Conservation (phyloP, 2,888 invertebrate species). For the Gryllus longicercus region DNA sequence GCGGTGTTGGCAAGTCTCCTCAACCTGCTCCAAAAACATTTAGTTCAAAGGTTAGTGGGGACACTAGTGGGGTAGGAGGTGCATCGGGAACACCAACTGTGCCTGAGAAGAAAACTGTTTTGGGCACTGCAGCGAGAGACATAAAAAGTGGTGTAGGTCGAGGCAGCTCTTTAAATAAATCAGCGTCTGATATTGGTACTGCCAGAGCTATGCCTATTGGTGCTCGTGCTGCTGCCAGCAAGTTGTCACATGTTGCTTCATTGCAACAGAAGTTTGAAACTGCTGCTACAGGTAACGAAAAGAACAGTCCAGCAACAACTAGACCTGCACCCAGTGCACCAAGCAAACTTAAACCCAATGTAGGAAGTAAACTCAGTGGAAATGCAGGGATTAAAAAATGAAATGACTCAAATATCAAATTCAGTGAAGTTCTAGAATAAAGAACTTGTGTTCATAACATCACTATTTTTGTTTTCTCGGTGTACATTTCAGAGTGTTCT, state of each 20-base stretch:
- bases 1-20: constrained; percentile 26
- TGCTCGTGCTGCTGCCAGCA: constrained; percentile 52
- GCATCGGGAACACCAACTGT: background rate
- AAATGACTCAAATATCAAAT: background rate
- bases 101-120: constrained; percentile 22
- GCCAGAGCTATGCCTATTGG: constrained; percentile 45
- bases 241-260: constrained; percentile 69
- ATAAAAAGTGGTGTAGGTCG: constrained; percentile 23
- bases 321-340: background rate
- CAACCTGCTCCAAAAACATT: constrained; percentile 29
- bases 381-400: background rate
- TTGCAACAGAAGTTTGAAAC: constrained; percentile 77
- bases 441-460: background rate
- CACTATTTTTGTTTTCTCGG: background rate
- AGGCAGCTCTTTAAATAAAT: constrained; percentile 25
- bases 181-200: constrained; percentile 35
- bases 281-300: constrained; percentile 29
- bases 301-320: background rate
- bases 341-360: background rate
- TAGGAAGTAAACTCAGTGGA: background rate
- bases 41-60: constrained; percentile 19
- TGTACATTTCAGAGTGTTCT: background rate
- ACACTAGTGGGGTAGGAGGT: background rate
- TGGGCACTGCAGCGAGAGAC: background rate
- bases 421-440: background rate